These are phyloP conservation scores for Phyllostomus hastatus DNA, from an alignment of 2,113 vertebrate species.

Conservation along the genomic window DNA sequence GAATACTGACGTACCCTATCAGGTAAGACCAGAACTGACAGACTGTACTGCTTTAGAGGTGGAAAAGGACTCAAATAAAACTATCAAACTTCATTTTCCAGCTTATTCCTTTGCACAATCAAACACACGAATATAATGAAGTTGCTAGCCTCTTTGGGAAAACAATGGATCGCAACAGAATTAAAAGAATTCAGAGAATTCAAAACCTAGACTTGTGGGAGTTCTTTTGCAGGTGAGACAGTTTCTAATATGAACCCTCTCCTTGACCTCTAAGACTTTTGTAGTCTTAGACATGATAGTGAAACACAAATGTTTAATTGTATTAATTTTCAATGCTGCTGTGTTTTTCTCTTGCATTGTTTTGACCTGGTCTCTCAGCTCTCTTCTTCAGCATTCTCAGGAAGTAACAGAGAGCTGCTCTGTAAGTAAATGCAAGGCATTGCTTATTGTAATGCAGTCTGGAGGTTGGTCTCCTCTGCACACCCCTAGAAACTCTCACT, in stretches of 20 bases:
- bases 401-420: neutral
- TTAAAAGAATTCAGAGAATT: slow-evolving; percentile 95
- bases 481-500: neutral
- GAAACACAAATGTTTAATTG: slow-evolving; percentile 6
- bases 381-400: neutral
- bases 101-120: slow-evolving; percentile 88
- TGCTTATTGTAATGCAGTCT: neutral
- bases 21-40: slow-evolving; percentile 81
- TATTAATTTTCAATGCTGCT: neutral
- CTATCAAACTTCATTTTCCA: slow-evolving; percentile 75
- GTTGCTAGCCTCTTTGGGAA: slow-evolving; percentile 92
- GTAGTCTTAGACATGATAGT: neutral
- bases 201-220: slow-evolving; percentile 98
- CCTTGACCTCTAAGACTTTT: slow-evolving; percentile 42
- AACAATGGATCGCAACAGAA: slow-evolving; percentile 91
- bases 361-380: neutral
- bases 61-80: neutral
- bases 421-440: neutral
- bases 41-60: neutral
- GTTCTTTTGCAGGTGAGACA: slow-evolving; percentile 95
- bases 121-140: slow-evolving; percentile 95
- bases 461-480: neutral
- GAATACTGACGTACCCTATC: slow-evolving; percentile 92
- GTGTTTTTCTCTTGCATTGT: neutral
- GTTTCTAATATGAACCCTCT: slow-evolving; percentile 62